These are phyloP conservation scores for Apistogramma diplotaenia DNA, from an alignment of 2,113 vertebrate genomes.

Conservation along the genomic window DNA sequence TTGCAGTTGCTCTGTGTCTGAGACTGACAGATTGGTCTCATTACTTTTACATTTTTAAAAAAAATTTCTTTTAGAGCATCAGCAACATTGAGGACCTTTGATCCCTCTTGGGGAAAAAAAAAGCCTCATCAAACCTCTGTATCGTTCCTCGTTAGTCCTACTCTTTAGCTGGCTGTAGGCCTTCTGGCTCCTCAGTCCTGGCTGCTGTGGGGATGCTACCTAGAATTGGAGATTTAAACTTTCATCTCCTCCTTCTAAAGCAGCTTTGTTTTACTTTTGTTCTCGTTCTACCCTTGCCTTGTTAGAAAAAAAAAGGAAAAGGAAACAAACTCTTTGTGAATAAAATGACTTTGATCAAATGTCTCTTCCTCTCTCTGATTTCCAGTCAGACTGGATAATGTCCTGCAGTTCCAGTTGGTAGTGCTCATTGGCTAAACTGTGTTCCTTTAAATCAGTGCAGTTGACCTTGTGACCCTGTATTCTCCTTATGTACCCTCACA, in stretches of 20 bases:
- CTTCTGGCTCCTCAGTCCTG: not conserved
- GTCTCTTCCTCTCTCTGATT: not conserved
- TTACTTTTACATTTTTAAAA: not conserved
- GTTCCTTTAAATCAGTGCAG: slow-evolving; percentile 34
- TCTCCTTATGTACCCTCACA: not conserved
- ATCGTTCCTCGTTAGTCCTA: not conserved
- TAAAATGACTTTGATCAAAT: not conserved
- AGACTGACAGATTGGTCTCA: not conserved
- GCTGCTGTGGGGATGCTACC: not conserved
- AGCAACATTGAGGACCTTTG: not conserved
- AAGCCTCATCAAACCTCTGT: not conserved
- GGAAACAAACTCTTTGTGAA: not conserved
- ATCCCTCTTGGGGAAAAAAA: not conserved
- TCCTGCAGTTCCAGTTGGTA: not conserved
- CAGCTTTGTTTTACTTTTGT: not conserved
- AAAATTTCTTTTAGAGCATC: not conserved
- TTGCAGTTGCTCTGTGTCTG: not conserved
- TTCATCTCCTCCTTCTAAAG: not conserved
- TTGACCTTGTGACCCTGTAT: slow-evolving; percentile 5
- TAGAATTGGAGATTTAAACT: not conserved
- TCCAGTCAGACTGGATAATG: not conserved
- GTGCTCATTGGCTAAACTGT: not conserved
- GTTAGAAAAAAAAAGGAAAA: not conserved
- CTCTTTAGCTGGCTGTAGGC: not conserved
- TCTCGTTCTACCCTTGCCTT: not conserved